Conservation (phyloP, 2,113 vertebrate genomes). For the Ondatra zibethicus region DNA sequence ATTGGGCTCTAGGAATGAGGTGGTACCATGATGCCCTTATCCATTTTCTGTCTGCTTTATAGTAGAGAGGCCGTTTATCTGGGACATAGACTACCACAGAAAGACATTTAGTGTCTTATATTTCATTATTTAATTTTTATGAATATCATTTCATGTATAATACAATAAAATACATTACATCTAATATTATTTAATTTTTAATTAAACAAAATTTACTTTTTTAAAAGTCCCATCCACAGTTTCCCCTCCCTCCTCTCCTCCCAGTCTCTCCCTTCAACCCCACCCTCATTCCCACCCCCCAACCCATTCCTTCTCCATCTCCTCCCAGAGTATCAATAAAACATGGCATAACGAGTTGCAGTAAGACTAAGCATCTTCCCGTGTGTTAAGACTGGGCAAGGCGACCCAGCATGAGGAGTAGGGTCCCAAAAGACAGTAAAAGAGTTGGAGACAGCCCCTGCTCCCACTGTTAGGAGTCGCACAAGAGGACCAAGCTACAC, state of each 20-base stretch:
- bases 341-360: neutral
- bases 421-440: neutral
- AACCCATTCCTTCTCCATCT: neutral
- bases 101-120: neutral
- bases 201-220: neutral
- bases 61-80: neutral
- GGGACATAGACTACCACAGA: neutral
- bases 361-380: neutral
- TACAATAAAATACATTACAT: neutral
- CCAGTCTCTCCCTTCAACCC: neutral
- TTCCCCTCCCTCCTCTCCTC: neutral
- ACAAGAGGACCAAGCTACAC: neutral
- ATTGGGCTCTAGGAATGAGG: neutral
- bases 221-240: neutral
- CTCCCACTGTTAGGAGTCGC: neutral
- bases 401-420: neutral
- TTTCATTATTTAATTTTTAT: neutral
- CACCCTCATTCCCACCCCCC: neutral
- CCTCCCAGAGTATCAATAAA: neutral
- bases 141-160: neutral
- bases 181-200: neutral
- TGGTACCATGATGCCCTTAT: neutral
- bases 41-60: neutral
- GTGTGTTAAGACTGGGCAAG: neutral
- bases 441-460: neutral